Base-by-base conservation (phyloP, 2,797 vertebrate genomes). In the Hephaestus fuliginosus region DNA sequence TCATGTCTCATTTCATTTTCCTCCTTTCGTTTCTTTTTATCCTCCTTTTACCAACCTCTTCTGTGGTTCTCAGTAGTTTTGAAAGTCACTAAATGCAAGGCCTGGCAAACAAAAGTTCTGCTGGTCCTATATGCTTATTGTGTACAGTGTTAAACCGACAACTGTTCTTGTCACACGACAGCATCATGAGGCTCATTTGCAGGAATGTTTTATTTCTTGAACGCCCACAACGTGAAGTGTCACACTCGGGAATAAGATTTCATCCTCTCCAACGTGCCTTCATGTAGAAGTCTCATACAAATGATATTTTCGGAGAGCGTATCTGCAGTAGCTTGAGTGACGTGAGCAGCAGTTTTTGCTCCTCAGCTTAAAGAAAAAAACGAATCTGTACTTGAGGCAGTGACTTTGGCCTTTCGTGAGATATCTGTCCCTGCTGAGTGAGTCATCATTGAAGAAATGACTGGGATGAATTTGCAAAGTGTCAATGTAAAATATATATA, bases 401-500 rank as follows among this genome's bases (percentile, higher is more conserved):
- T 61, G 83, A 77, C 74, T 78, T 76, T 76, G 74, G 61, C 73
- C 70, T 66, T 39, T 20, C 1, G 10, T 67, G 49, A 83, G 66
- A 51, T 69, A 63, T 74, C 67, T 44, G 15, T 44, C 39, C 48
- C 46, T 55, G 30, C 43, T 43, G 44, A 51, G 9, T 82, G 56
- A 71, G 56, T 74, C 76, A 55, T 74, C 56, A 22, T 3, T 18
- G 41, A 53, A 57, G 44, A 76, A 67, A 74, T 67, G 17, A 61
- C 68, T 13, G 48, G 12, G 53, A 36, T 55, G 51, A 30, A 33
- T 73, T 61, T 64, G 68, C 22, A 30, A 51, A 79, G 48, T 73
- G 25, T 70, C 11, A 28, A 33, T 63, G 22, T 41, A 70, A 63
- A 55, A 51, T 33, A 63, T n/a, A 25, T 57, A 53, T 70, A 33